Evolutionary conservation across 2,797 vertebrate genomes (phyloP).

Genomic region (Diglossa cyanea): DNA sequence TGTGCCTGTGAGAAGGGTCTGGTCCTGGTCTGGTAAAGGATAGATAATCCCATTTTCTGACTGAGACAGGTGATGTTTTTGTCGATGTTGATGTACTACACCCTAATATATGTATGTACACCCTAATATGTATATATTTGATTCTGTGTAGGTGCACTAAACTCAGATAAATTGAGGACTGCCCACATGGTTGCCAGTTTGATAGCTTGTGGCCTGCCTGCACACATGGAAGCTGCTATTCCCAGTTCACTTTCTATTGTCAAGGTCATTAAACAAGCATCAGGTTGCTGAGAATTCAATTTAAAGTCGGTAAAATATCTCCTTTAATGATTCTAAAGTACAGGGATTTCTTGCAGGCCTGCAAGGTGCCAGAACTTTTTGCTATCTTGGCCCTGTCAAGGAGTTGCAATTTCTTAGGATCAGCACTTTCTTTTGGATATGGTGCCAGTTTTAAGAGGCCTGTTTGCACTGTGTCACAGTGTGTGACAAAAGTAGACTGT

Average conservation of each 20-base stretch:
- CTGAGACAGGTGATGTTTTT: background rate
- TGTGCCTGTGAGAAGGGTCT: background rate
- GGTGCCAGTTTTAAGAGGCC: background rate
- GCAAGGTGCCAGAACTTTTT: background rate
- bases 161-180: background rate
- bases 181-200: background rate
- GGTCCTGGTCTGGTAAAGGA: background rate
- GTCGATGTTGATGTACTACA: background rate
- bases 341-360: background rate
- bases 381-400: background rate
- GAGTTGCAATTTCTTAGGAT: background rate
- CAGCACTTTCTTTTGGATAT: background rate
- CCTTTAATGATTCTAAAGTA: slow-evolving; percentile 29
- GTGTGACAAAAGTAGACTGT: background rate
- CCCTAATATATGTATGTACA: background rate
- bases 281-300: background rate
- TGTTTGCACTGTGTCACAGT: background rate
- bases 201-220: background rate
- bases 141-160: background rate
- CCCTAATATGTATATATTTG: background rate
- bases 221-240: background rate
- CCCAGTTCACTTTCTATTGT: background rate
- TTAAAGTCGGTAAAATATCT: background rate
- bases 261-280: background rate
- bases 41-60: background rate